phyloP scores from a whole-genome alignment of 2,113 vertebrate genomes.

The Serilophus lunatus region DNA sequence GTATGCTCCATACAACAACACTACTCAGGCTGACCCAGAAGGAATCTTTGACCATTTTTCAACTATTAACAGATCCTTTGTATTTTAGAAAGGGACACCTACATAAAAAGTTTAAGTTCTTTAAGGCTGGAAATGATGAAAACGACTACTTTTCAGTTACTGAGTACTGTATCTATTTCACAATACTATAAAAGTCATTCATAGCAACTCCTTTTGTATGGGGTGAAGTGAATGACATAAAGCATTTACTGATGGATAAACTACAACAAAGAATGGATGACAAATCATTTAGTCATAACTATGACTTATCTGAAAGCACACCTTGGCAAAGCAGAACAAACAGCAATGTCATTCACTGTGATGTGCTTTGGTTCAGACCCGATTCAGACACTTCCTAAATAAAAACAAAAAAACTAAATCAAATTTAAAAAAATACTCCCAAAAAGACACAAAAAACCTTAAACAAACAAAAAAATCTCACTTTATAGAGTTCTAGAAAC shows the following conservation, averaged over 20 bases:
- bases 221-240: background rate
- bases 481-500: background rate
- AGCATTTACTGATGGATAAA: background rate
- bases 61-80: background rate
- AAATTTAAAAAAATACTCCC: background rate
- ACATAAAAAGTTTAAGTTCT: background rate
- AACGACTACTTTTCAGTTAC: background rate
- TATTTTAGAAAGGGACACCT: background rate
- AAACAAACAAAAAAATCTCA: background rate
- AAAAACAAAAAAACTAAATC: background rate
- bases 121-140: background rate
- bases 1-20: background rate
- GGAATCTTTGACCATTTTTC: background rate
- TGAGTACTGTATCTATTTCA: background rate
- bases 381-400: background rate
- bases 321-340: background rate
- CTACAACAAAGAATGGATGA: background rate
- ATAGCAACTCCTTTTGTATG: background rate
- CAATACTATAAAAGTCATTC: background rate
- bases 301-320: conserved; percentile 2
- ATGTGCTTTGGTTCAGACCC: background rate
- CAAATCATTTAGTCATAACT: conserved; percentile 19
- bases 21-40: background rate
- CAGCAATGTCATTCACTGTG: background rate
- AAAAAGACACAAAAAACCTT: too few relatives aligned